These are phyloP conservation scores for Edolisoma coerulescens DNA, from an alignment of 2,113 vertebrate species.

Conservation along the genomic window DNA sequence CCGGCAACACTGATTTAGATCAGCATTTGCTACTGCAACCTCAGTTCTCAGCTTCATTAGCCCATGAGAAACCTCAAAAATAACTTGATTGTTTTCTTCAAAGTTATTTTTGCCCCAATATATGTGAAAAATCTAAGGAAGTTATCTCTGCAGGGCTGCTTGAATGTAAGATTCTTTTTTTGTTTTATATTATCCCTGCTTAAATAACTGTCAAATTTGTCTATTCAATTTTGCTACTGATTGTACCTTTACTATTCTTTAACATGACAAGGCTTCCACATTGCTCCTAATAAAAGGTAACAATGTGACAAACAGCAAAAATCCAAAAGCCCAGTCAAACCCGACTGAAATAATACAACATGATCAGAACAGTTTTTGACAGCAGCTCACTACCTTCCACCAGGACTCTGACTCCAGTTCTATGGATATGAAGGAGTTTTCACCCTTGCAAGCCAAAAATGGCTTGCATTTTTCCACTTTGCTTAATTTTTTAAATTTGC, in stretches of 20 bases:
- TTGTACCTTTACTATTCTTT: not conserved
- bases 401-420: not conserved
- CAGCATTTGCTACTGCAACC: not conserved
- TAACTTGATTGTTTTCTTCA: not conserved
- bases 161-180: accelerated
- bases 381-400: not conserved
- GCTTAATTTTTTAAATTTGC: not conserved
- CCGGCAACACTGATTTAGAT: not conserved
- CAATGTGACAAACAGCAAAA: not conserved
- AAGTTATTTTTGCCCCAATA: not conserved
- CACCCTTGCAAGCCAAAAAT: not conserved
- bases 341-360: not conserved
- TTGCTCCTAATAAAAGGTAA: not conserved
- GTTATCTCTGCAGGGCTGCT: not conserved
- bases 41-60: not conserved
- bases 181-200: not conserved
- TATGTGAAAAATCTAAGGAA: not conserved
- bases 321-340: not conserved
- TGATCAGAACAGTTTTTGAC: not conserved
- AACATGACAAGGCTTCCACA: not conserved
- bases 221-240: not conserved
- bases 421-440: not conserved
- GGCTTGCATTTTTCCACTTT: not conserved
- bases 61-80: not conserved
- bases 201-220: not conserved